Evolutionary conservation across 1,140 invertebrate genomes (phyloP).

Genomic region (Macrocentrus cingulum): DNA sequence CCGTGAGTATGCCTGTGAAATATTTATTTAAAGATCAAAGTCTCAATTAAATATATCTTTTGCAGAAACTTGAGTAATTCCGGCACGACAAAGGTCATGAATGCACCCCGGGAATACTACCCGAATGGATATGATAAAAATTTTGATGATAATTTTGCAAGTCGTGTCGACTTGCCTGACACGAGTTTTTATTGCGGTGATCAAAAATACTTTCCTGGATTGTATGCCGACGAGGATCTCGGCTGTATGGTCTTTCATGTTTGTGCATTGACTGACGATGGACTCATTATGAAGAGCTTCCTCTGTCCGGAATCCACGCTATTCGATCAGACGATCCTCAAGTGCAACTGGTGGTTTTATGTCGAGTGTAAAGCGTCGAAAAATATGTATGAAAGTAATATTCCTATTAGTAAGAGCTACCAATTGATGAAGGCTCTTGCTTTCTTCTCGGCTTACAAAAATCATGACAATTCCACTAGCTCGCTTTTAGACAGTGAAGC

Average conservation of each 20-base stretch:
- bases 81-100: slow-evolving; percentile 75
- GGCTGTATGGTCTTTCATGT: slow-evolving; percentile 93
- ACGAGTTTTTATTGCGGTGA: slow-evolving; percentile 86
- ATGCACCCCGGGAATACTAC: slow-evolving; percentile 84
- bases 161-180: slow-evolving; percentile 80
- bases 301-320: slow-evolving; percentile 85
- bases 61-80: slow-evolving; percentile 43
- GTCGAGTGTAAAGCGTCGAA: slow-evolving; percentile 82
- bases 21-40: not conserved
- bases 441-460: slow-evolving; percentile 82
- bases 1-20: slow-evolving; percentile 32
- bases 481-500: not conserved
- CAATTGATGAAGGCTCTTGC: slow-evolving; percentile 86
- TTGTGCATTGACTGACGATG: slow-evolving; percentile 84
- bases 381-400: slow-evolving; percentile 82
- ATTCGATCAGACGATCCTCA: slow-evolving; percentile 85
- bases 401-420: slow-evolving; percentile 87
- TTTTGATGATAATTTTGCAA: slow-evolving; percentile 83
- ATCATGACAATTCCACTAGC: slow-evolving; percentile 42
- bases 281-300: slow-evolving; percentile 85
- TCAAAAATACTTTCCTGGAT: slow-evolving; percentile 85
- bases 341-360: slow-evolving; percentile 92
- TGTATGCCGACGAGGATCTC: slow-evolving; percentile 87
- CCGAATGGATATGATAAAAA: slow-evolving; percentile 84
- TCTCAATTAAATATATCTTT: slow-evolving; percentile 13